These are phyloP conservation scores for Zosterops pallidus DNA, from an alignment of 2,113 vertebrate species.

Conservation along the genomic window DNA sequence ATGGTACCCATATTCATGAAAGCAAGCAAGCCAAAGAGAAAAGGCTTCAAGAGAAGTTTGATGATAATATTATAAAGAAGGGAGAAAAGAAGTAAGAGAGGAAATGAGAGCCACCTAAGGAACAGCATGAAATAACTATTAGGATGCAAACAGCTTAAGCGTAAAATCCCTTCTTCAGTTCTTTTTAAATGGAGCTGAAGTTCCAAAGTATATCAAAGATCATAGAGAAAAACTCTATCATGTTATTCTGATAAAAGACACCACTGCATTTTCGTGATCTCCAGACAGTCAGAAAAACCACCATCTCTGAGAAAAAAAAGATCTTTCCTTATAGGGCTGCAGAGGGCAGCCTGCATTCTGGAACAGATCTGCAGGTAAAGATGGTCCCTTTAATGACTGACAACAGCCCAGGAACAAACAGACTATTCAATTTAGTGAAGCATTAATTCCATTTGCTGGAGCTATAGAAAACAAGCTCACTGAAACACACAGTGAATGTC, in stretches of 20 bases:
- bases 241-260: background rate
- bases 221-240: background rate
- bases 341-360: background rate
- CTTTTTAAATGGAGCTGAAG: background rate
- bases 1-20: background rate
- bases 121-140: background rate
- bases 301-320: background rate
- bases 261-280: fast-evolving
- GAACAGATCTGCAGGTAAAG: background rate
- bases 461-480: background rate
- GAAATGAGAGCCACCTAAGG: background rate
- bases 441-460: background rate
- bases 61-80: background rate
- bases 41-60: background rate
- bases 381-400: fast-evolving
- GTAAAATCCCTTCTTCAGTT: background rate
- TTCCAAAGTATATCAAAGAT: background rate
- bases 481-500: background rate
- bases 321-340: background rate
- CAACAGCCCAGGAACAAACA: background rate
- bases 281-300: fast-evolving
- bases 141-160: background rate
- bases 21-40: background rate
- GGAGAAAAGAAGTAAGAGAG: background rate
- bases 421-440: background rate